Evolutionary conservation across 2,888 invertebrate genomes (phyloP).

Genomic region (Leptura quadrifasciata): DNA sequence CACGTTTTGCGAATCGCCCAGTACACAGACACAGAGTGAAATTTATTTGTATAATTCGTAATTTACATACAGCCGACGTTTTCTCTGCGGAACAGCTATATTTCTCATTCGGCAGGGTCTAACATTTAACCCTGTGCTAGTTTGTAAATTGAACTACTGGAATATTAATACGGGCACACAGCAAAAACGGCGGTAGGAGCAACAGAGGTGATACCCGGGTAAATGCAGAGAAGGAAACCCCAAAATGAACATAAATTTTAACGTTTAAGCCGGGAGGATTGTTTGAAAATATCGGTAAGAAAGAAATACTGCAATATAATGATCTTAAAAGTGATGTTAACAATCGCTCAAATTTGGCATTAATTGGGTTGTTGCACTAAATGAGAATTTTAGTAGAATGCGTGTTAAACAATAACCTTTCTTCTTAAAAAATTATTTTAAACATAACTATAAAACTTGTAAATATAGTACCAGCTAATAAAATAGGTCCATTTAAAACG

Average conservation of each 20-base stretch:
- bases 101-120: conserved; percentile 45
- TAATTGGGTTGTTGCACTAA: no score
- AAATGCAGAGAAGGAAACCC: background rate
- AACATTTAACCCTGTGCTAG: conserved; percentile 40
- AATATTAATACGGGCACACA: conserved; percentile 44
- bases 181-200: conserved; percentile 29
- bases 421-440: no score
- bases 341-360: no score
- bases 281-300: background rate
- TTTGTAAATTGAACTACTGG: conserved; percentile 48
- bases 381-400: no score
- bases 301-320: background rate
- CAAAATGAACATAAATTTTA: conserved; percentile 17
- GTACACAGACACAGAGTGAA: background rate
- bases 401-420: no score
- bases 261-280: background rate
- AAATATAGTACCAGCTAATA: no score
- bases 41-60: conserved; percentile 28
- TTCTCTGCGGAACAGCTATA: conserved; percentile 20
- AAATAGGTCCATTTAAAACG: no score
- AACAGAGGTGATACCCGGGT: background rate
- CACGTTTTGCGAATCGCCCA: conserved; percentile 11
- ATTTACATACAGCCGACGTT: conserved; percentile 33
- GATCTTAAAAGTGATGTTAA: no score
- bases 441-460: no score